A percentile compares a stretch with the other conserved stretches of the same genome.
These are phyloP conservation scores for Leptopilina syphax DNA, from an alignment of 2,888 invertebrate genomes.

Conservation along the genomic window DNA sequence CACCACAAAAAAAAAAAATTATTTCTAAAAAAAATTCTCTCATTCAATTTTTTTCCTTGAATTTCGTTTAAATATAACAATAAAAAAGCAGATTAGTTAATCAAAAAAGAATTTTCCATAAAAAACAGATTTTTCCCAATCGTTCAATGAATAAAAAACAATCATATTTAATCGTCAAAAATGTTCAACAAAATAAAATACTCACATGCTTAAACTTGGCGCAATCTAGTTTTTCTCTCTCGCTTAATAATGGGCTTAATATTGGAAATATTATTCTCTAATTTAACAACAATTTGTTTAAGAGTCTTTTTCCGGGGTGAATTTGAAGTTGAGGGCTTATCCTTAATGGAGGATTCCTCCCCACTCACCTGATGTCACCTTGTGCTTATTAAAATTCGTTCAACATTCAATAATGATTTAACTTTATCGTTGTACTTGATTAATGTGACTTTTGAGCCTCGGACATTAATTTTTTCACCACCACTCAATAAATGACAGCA, in stretches of 20 bases:
- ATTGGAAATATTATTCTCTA: slow-evolving; percentile 27
- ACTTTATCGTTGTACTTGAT: slow-evolving; percentile 92
- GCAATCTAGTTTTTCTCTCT: slow-evolving; percentile 36
- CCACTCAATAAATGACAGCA: slow-evolving; percentile 88
- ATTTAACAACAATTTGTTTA: slow-evolving; percentile 33
- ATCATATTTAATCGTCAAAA: no score
- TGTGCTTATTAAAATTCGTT: slow-evolving; percentile 83
- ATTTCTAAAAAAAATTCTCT: not conserved
- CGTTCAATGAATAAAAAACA: no score
- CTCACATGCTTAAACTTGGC: not conserved
- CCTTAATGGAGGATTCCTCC: slow-evolving; percentile 57
- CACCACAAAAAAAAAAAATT: not conserved
- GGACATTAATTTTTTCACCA: slow-evolving; percentile 88
- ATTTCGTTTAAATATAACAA: no score
- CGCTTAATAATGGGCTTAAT: slow-evolving; percentile 9
- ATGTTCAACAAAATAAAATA: no score
- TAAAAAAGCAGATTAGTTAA: not conserved
- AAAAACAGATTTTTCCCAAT: no score
- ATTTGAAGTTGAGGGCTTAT: slow-evolving; percentile 66
- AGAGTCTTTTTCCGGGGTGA: slow-evolving; percentile 21
- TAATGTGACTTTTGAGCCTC: slow-evolving; percentile 88
- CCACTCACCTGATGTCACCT: slow-evolving; percentile 78
- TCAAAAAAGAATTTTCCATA: not conserved
- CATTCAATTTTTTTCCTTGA: not conserved
- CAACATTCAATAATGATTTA: slow-evolving; percentile 88